Evolutionary conservation across 1,140 invertebrate species (phyloP), one percentile per base, ranked within the genome.

Genomic region (Adoxophyes honmai): DNA sequence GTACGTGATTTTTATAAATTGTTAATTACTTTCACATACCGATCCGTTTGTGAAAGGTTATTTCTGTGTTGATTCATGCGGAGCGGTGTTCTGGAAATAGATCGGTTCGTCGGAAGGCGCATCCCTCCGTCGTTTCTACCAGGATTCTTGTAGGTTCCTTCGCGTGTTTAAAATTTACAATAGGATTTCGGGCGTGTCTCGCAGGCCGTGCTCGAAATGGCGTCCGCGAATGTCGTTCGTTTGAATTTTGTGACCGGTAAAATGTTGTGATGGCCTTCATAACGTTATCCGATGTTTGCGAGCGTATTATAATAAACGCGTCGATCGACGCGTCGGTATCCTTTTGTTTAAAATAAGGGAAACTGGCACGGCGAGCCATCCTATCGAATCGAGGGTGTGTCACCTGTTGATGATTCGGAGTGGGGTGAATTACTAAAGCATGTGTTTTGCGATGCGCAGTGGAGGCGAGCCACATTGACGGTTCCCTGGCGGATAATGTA

Each of bases 401-500:
- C 80, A 87, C 83, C 77, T 87, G 84, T 87, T 87, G 84, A 81
- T 76, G 61, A 14, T 28, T 34, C 21, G 35, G 14, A 51, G 59
- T 58, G 55, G 58, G 73, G 68, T 70, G 64, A 62, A 54, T 28
- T 54, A 44, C 18, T 59, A 37, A 39, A 67, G 58, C 56, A 59
- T 65, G 60, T 67, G 11, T 66, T 56, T 76, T 75, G 66, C 77
- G 64, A 68, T 79, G 69, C 69, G 58, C 73, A 86, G 86, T 84
- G 76, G 86, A 81, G 64, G 72, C 64, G 52, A 70, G 77, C 75
- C 85, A 88, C 79, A 74, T 83, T 62, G 83, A 82, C 75, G 80
- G 78, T 55, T 88, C 74, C 70, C 70, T 91, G 75, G 89, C 91
- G 81, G 93, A 94, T 89, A 93, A 93, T 92, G 92, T 93, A 92